Conservation (phyloP, 2,888 invertebrate species). For the Drosophila anceps region DNA sequence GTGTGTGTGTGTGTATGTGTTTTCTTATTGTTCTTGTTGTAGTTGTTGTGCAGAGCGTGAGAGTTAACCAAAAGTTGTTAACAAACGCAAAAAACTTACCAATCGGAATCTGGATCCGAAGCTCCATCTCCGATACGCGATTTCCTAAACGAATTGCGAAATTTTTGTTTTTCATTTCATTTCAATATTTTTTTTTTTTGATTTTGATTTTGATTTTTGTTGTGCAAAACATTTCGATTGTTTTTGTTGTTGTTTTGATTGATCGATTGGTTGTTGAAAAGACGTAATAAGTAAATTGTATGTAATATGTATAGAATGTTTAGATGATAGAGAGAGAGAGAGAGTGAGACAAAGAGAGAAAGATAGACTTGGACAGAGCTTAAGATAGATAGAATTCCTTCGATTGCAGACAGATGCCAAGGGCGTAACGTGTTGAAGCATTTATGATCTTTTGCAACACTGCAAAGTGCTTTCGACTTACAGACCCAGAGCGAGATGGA, state of each 20-base stretch:
- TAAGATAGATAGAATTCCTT: background rate
- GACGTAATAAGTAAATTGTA: slow-evolving; percentile 7
- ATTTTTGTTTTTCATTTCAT: slow-evolving; percentile 45
- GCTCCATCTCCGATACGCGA: slow-evolving; percentile 84
- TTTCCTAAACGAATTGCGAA: slow-evolving; percentile 83
- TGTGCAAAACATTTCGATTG: slow-evolving; percentile 31
- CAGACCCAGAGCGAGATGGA: background rate
- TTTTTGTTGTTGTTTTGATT: slow-evolving; percentile 32
- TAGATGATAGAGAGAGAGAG: slow-evolving; percentile 15
- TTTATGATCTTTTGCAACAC: background rate
- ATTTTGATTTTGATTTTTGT: slow-evolving; percentile 17
- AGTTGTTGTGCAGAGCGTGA: slow-evolving; percentile 42
- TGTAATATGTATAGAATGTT: slow-evolving; percentile 20
- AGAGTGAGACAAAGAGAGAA: slow-evolving; percentile 11
- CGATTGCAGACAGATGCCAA: slow-evolving; percentile 8
- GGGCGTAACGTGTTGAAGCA: background rate
- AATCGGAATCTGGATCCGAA: slow-evolving; percentile 85
- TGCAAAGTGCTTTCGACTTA: slow-evolving; percentile 12
- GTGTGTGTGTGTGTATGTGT: slow-evolving; percentile 13
- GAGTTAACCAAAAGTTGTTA: slow-evolving; percentile 48
- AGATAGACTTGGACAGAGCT: slow-evolving; percentile 3
- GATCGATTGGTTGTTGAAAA: slow-evolving; percentile 13
- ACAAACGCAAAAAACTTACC: slow-evolving; percentile 78
- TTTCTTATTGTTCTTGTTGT: background rate
- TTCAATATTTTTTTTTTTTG: slow-evolving; percentile 23